phyloP scores from a whole-genome alignment of 2,888 invertebrate species.

The Elmis aenea region DNA sequence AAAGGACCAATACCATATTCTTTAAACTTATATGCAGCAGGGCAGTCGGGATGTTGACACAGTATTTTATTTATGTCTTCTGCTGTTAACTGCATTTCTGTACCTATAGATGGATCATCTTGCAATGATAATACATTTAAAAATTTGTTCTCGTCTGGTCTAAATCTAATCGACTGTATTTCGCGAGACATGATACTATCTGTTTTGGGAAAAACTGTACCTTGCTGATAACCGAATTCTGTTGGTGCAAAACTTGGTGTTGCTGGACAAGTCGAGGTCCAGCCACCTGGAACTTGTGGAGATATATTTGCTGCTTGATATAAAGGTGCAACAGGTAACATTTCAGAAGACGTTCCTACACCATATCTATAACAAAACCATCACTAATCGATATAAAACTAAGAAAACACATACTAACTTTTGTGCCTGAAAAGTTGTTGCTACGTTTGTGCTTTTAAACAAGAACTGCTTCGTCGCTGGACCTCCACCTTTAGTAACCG shows the following conservation, averaged over 20 bases:
- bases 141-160: conserved; percentile 34
- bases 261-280: not conserved
- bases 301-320: conserved; percentile 6
- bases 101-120: conserved; percentile 22
- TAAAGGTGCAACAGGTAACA: conserved; percentile 26
- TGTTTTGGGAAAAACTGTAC: too few species aligned
- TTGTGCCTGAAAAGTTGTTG: conserved; percentile 35
- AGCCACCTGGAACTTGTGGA: not conserved
- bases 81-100: conserved; percentile 26
- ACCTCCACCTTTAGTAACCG: conserved; percentile 13
- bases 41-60: conserved; percentile 41
- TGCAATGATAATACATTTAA: conserved; percentile 16
- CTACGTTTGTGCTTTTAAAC: conserved; percentile 34
- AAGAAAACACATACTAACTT: conserved; percentile 18
- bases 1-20: conserved; percentile 44
- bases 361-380: conserved; percentile 22
- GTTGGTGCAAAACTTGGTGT: not conserved
- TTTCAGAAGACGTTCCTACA: conserved; percentile 23
- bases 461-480: conserved; percentile 24
- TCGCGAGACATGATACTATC: conserved; percentile 21
- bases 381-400: not conserved
- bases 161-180: conserved; percentile 29
- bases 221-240: not conserved
- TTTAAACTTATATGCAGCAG: conserved; percentile 41
- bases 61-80: conserved; percentile 31